Conservation (phyloP, 2,797 vertebrate species). For the Sebastiscus tertius region DNA sequence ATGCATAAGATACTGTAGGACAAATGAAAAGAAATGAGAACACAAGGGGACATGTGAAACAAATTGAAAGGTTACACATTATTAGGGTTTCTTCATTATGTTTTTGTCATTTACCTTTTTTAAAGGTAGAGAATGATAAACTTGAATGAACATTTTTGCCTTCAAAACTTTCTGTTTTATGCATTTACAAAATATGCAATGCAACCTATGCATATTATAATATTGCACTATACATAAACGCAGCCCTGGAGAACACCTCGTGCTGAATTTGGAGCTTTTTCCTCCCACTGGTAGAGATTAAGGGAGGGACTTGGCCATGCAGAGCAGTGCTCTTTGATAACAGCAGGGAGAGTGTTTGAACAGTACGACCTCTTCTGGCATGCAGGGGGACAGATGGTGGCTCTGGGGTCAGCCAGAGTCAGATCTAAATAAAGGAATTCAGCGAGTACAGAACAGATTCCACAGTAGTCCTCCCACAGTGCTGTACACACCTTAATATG, state of each 20-base stretch:
- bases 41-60: not conserved
- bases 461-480: not conserved
- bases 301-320: not conserved
- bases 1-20: not conserved
- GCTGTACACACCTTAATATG: not conserved
- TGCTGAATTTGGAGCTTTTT: not conserved
- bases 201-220: not conserved
- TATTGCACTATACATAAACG: not conserved
- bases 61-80: not conserved
- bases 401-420: slow-evolving; percentile 35
- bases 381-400: slow-evolving; percentile 63
- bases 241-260: too few species aligned
- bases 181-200: not conserved
- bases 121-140: not conserved
- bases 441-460: not conserved
- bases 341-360: slow-evolving; percentile 36
- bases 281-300: slow-evolving; percentile 15
- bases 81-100: not conserved
- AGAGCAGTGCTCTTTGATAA: slow-evolving; percentile 40
- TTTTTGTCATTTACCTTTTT: not conserved
- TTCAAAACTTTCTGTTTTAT: not conserved
- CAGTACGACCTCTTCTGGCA: slow-evolving; percentile 48
- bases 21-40: not conserved
- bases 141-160: not conserved
- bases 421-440: slow-evolving; percentile 50